Base-by-base conservation (phyloP, 1,140 invertebrate species). In the Euwallacea fornicatus region DNA sequence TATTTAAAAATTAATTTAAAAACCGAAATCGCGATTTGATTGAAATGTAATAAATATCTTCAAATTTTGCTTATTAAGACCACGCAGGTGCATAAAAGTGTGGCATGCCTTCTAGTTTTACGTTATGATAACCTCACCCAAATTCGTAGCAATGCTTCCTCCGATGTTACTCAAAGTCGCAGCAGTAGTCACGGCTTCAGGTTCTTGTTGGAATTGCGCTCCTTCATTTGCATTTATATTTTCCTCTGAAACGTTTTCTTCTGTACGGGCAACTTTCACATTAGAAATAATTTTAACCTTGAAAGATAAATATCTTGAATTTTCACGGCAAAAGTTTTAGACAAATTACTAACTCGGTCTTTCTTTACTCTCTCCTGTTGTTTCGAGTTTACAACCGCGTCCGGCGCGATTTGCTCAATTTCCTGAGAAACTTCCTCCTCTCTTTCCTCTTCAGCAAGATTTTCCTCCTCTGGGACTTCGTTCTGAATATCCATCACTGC, bases 141-240 rank as follows among this genome's bases (percentile, higher is more conserved):
- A 79, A 41, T 86, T 88, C 0, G 85, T 82, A 0, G 86, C 85
- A 60, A 88, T 86, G 2, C 85, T 84, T 63, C 82, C 85, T 0
- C 85, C 84, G 0, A 87, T 84, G 69, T 84, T 84, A 56, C 80
- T 84, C 15, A 87, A 76, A 78, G 88, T 86, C 0, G 84, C 84
- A 78, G 86, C 84, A 9, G 71, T 44, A 33, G 46, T 66, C n/a
- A 68, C 65, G 4, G 71, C 33, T 44, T 63, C 46, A 55, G 50
- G 8, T 42, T 66, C 63, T 13, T 53, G 42, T 16, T 44, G n/a
- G 4, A 13, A 11, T 7, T 16, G 8, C 33, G 56, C 11, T 2
- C 46, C 60, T 41, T 60, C 16, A 8, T 42, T 60, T 41, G 21
- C 41, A 42, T 11, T 42, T 41, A 13, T 13, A 21, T 21, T 63